These are phyloP conservation scores for Nematolebias whitei DNA, from an alignment of 2,113 vertebrate genomes.

Conservation along the genomic window DNA sequence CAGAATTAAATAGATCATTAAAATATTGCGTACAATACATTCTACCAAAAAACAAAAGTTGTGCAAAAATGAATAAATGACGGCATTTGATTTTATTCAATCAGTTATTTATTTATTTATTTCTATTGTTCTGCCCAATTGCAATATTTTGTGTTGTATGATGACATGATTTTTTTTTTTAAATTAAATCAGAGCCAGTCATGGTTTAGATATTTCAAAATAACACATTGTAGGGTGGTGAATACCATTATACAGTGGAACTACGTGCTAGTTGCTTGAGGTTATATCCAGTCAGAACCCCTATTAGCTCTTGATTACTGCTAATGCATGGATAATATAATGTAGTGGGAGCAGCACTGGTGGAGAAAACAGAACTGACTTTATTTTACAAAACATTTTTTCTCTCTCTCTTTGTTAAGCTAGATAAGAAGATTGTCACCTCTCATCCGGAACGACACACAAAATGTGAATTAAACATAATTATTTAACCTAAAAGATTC, in stretches of 20 bases:
- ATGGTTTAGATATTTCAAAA: not conserved
- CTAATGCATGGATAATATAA: not conserved
- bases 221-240: not conserved
- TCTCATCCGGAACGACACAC: conserved; percentile 19
- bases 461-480: conserved; percentile 15
- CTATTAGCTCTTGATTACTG: not conserved
- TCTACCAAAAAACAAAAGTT: no score
- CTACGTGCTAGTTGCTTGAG: not conserved
- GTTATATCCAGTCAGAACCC: not conserved
- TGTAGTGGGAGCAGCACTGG: conserved; percentile 4
- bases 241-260: not conserved
- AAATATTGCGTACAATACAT: no score
- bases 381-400: not conserved
- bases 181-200: not conserved
- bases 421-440: conserved; percentile 6
- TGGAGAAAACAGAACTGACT: not conserved
- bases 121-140: no score
- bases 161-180: no score
- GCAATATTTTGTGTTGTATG: not conserved
- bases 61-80: no score
- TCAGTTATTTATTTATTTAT: no score
- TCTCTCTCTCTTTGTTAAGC: no score
- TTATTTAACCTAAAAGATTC: conserved; percentile 9
- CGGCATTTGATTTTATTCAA: no score
- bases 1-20: no score